Percentiles rank a stretch among this genome's conserved stretches.
Evolutionary conservation across 2,797 vertebrate species (phyloP).

Genomic region (Harpagifer antarcticus): DNA sequence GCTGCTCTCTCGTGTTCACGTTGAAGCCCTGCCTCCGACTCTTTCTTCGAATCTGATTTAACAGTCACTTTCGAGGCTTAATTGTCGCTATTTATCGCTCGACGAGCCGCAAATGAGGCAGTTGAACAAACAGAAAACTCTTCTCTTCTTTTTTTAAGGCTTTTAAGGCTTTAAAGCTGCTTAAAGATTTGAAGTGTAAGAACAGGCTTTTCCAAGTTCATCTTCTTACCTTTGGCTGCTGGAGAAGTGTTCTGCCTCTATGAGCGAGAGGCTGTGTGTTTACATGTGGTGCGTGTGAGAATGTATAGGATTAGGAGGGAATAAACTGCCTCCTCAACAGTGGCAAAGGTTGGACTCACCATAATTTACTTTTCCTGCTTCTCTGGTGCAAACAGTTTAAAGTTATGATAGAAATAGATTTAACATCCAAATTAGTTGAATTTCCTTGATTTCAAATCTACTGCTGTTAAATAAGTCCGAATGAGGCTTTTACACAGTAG

Average conservation of each 20-base stretch:
- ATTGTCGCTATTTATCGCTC: slow-evolving; percentile 58
- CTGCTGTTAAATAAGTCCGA: slow-evolving; percentile 5
- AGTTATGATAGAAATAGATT: neutral
- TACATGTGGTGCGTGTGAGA: slow-evolving; percentile 34
- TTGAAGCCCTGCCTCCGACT: slow-evolving; percentile 55
- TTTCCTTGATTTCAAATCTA: neutral
- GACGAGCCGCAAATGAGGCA: slow-evolving; percentile 61
- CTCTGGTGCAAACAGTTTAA: slow-evolving; percentile 11
- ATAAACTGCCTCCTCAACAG: slow-evolving; percentile 30
- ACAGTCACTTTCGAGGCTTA: slow-evolving; percentile 63
- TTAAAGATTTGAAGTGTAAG: slow-evolving; percentile 30
- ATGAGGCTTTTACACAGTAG: neutral
- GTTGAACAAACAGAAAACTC: slow-evolving; percentile 54
- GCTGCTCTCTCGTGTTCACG: slow-evolving; percentile 41
- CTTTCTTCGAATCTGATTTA: slow-evolving; percentile 69
- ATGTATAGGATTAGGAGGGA: neutral
- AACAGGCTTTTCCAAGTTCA: slow-evolving; percentile 18
- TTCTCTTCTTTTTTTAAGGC: slow-evolving; percentile 33
- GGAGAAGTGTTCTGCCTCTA: neutral
- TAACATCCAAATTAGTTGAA: neutral
- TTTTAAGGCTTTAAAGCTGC: slow-evolving; percentile 30
- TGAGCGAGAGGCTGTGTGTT: slow-evolving; percentile 4
- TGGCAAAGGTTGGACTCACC: neutral
- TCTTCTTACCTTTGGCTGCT: slow-evolving; percentile 8
- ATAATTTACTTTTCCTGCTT: neutral